phyloP scores from a whole-genome alignment of 2,113 vertebrate genomes.

The Uropsilus gracilis region DNA sequence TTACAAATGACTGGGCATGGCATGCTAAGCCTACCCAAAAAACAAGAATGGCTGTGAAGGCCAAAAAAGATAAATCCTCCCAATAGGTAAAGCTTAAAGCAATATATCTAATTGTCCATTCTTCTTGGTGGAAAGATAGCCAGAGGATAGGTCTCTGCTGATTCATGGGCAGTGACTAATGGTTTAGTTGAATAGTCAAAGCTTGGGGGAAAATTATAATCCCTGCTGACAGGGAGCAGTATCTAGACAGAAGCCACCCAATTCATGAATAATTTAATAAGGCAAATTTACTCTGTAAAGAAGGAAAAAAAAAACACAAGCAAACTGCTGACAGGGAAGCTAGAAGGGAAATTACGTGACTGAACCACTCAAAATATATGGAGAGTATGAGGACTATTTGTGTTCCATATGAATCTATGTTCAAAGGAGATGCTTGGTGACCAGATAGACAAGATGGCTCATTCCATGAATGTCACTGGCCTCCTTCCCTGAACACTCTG shows the following conservation, averaged over 20 bases:
- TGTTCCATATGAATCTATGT: not conserved
- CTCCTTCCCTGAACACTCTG: not conserved
- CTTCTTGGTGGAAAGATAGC: not conserved
- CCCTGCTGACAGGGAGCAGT: not conserved
- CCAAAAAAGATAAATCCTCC: not conserved
- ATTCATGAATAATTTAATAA: no score
- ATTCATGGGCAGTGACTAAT: not conserved
- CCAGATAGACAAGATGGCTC: not conserved
- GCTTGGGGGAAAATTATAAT: not conserved
- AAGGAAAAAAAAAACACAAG: no score
- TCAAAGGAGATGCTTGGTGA: not conserved
- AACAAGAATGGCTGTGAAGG: not conserved
- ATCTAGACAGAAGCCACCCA: no score
- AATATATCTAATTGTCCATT: not conserved
- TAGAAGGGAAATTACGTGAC: not conserved
- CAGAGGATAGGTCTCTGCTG: not conserved
- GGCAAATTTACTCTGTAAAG: no score
- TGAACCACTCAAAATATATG: not conserved
- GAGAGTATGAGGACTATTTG: not conserved
- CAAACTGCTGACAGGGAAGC: not conserved
- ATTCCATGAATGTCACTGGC: not conserved
- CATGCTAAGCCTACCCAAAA: not conserved
- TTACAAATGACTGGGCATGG: slow-evolving; percentile 19
- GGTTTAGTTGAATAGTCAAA: not conserved
- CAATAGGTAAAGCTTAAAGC: not conserved